phyloP scores from a whole-genome alignment of 2,888 invertebrate genomes.

The Hirudinaria manillensis region DNA sequence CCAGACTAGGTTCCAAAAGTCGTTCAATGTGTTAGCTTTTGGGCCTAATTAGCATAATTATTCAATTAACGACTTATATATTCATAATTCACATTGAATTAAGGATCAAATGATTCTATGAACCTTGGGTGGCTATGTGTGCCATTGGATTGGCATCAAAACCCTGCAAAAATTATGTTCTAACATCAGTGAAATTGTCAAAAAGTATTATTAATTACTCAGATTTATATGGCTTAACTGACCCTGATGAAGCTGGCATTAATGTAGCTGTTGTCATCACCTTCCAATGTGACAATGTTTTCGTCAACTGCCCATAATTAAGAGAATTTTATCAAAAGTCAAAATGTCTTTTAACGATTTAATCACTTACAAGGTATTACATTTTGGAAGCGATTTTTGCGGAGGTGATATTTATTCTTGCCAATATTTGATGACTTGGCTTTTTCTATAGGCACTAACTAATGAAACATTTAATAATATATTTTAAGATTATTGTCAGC shows the following conservation, averaged over 20 bases:
- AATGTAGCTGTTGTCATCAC: neutral
- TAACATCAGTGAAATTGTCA: too few relatives aligned
- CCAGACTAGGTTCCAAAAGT: constrained; percentile 3
- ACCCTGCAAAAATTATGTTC: neutral
- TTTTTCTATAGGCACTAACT: too few relatives aligned
- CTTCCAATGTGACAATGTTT: neutral
- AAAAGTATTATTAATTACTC: too few relatives aligned
- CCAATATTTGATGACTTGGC: constrained; percentile 4
- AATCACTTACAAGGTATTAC: neutral
- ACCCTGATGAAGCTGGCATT: constrained; percentile 16
- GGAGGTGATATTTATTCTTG: neutral
- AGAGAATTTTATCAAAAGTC: too few relatives aligned
- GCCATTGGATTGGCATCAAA: neutral
- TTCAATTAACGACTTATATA: too few relatives aligned
- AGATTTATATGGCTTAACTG: too few relatives aligned
- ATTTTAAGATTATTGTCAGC: too few relatives aligned
- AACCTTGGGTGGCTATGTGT: constrained; percentile 12
- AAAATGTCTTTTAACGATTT: too few relatives aligned
- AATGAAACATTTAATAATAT: neutral
- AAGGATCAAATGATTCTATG: neutral
- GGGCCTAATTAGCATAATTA: neutral
- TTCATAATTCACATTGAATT: too few relatives aligned
- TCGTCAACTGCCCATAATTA: neutral
- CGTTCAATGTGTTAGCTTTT: neutral
- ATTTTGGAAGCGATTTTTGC: constrained; percentile 5